These are phyloP conservation scores for Indicator indicator DNA, from an alignment of 2,113 vertebrate species.

Conservation along the genomic window DNA sequence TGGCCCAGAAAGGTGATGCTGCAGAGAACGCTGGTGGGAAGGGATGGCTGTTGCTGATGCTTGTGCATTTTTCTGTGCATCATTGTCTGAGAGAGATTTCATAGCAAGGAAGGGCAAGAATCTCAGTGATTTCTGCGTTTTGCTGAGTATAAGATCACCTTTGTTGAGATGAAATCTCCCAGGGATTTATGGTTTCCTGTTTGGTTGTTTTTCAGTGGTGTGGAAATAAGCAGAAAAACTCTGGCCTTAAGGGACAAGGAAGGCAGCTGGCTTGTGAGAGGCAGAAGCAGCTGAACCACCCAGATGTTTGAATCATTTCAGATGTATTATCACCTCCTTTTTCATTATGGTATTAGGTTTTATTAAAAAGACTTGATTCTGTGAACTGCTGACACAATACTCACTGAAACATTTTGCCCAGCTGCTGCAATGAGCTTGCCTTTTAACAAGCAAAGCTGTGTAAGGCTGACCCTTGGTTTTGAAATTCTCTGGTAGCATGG, in stretches of 20 bases:
- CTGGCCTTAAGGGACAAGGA: background rate
- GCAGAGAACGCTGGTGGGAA: fast-evolving
- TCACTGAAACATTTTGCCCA: background rate
- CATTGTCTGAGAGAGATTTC: background rate
- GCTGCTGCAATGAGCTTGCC: background rate
- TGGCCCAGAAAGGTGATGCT: background rate
- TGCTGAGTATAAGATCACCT: background rate
- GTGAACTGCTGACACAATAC: background rate
- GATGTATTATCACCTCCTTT: background rate
- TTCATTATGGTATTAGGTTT: background rate
- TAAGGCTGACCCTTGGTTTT: background rate
- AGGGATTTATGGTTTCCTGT: background rate
- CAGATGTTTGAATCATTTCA: background rate
- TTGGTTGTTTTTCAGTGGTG: background rate
- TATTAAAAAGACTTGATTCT: background rate
- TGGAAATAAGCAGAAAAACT: background rate
- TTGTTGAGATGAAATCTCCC: background rate
- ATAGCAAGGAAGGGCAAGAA: background rate
- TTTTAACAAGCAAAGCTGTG: background rate
- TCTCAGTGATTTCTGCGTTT: background rate
- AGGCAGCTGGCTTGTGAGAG: background rate
- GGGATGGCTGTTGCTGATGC: background rate
- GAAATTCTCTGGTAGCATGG: background rate
- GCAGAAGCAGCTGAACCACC: background rate
- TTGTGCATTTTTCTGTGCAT: background rate